Evolutionary conservation across 2,888 invertebrate genomes (phyloP).

Genomic region (Lepidocyrtinus sp.): DNA sequence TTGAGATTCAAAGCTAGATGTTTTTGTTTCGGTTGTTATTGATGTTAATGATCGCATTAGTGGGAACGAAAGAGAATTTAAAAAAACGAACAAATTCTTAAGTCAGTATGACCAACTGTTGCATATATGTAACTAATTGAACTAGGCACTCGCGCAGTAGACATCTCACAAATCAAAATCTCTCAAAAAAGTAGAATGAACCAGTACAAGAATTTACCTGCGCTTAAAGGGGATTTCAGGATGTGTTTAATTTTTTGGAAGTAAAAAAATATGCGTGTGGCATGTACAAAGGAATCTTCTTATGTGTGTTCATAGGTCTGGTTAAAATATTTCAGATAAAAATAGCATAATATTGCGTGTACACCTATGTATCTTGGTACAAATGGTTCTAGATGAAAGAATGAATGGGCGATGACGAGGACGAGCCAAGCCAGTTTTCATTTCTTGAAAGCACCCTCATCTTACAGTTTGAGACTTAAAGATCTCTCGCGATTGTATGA

Average conservation of each 20-base stretch:
- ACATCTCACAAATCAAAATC: too few relatives aligned
- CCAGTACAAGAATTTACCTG: neutral
- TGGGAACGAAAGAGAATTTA: neutral
- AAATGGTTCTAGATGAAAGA: neutral
- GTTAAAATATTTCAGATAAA: neutral
- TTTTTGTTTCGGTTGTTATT: neutral
- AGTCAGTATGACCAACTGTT: too few relatives aligned
- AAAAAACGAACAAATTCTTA: neutral
- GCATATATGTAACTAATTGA: too few relatives aligned
- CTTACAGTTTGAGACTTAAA: neutral
- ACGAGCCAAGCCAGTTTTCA: neutral
- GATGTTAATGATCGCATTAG: neutral
- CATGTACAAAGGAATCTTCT: neutral
- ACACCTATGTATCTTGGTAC: neutral
- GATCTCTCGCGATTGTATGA: neutral
- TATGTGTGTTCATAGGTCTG: neutral
- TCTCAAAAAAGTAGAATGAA: too few relatives aligned
- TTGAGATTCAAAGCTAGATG: neutral
- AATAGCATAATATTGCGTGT: neutral
- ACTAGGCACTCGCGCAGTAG: too few relatives aligned
- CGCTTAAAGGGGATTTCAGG: neutral
- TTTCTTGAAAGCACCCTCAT: neutral
- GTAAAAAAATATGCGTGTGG: neutral
- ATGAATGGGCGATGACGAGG: conserved; percentile 37
- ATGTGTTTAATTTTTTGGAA: neutral